Evolutionary conservation across 2,113 vertebrate species (phyloP), one percentile per base, ranked within the genome.

Genomic region (Muntiacus muntjak): DNA sequence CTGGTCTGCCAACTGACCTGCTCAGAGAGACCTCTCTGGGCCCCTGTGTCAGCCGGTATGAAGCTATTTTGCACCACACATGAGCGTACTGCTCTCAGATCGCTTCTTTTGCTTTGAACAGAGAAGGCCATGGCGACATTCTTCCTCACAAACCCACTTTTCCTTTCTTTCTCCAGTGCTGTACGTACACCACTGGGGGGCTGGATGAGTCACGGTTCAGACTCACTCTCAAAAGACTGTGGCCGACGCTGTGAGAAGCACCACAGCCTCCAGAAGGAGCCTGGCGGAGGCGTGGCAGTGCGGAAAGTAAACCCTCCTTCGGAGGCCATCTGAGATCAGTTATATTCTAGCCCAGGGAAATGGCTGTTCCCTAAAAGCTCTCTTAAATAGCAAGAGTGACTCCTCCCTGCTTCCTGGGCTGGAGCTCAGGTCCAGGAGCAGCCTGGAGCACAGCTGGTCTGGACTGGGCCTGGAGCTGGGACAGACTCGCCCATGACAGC

Each of bases 141-240:
- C 9, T 81, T 74, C 58, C 47, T 45, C 40, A 23, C 25, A 19
- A 12, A 28, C 1, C 10, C 14, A 19, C 52, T 26, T 17, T 50
- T 30, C 25, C 79, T 55, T 13, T 8, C 33, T 13, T 40, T 28
- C 43, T 55, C n/a, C 23, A 19, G 2, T 4, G 8, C 15, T 1
- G 12, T 1, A 25, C 2, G 4, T 7, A 17, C 0, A 36, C 67
- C 25, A 0, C 30, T 1, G 25, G 52, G 88, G 33, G 88, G 15
- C 3, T 2, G 6, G 40, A 40, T 6, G 1, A 50, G 19, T 19
- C 45, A 23, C 0, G 2, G 30, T 28, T 2, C 30, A 19, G 40
- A 26, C 33, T 2, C 40, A 74, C 9, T 33, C 13, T 78, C 47
- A 15, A 33, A 57, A 50, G 26, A 62, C 57, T 28, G 54, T 76